These are phyloP conservation scores for Onthophagus sagittarius DNA, from an alignment of 2,888 invertebrate species.

Conservation along the genomic window DNA sequence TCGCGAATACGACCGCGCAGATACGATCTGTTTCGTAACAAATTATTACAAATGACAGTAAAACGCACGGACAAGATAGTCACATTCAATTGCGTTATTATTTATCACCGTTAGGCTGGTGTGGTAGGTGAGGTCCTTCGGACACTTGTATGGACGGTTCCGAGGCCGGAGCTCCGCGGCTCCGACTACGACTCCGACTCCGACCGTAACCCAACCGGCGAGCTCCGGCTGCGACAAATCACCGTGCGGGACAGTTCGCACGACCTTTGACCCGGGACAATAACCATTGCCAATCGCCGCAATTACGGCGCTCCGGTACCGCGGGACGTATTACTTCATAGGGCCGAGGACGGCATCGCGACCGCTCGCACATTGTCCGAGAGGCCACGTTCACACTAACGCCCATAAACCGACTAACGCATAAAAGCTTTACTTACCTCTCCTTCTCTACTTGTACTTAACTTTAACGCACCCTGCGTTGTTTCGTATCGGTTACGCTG, in stretches of 20 bases:
- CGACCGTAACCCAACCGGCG: neutral
- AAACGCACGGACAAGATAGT: conserved; percentile 28
- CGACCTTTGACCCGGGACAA: conserved; percentile 47
- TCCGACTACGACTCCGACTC: neutral
- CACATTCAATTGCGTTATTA: conserved; percentile 39
- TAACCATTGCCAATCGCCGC: conserved; percentile 47
- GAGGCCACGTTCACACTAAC: neutral
- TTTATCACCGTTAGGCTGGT: conserved; percentile 39
- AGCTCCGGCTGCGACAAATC: conserved; percentile 44
- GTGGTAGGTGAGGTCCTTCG: conserved; percentile 38
- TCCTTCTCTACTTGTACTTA: neutral
- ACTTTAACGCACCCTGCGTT: neutral
- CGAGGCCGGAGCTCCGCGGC: neutral
- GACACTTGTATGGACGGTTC: conserved; percentile 30
- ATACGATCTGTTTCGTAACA: conserved; percentile 24
- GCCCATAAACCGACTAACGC: neutral
- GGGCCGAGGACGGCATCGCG: conserved; percentile 4
- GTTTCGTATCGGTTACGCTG: conserved; percentile 1
- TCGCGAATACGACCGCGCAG: conserved; percentile 17
- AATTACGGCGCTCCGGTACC: conserved; percentile 37
- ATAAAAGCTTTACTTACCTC: conserved; percentile 1
- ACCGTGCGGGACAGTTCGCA: conserved; percentile 48
- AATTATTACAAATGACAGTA: conserved; percentile 26
- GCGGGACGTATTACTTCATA: conserved; percentile 36
- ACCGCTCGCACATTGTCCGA: conserved; percentile 18